Evolutionary conservation across 2,113 vertebrate genomes (phyloP), one percentile per base, ranked within the genome.

Genomic region (Ammodytes dubius): DNA sequence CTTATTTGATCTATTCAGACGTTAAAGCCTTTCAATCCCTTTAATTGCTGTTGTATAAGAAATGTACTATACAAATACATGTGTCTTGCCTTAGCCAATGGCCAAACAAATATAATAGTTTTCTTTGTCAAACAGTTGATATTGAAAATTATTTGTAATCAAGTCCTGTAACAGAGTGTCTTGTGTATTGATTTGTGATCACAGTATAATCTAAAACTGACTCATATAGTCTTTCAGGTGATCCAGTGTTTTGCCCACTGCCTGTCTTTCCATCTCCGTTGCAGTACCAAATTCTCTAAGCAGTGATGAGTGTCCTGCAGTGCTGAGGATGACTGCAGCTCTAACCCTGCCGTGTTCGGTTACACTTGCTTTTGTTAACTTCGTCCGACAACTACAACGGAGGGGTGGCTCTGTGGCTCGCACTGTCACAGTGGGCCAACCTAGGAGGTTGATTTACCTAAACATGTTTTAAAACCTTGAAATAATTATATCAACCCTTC

Each of bases 361-460:
- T 59, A 61, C 35, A 14, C 58, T 79, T 70, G 79, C 68, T 84
- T 40, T 35, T 3, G 64, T 54, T 82, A 57, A 87, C 87, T 74
- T 68, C 82, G 75, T 65, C n/a, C 54, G 81, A 64, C 13, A 52
- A 37, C 70, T 52, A 54, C 75, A 60, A 56, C 9, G 56, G 46
- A 46, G 53, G 50, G 45, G 60, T 15, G 63, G 46, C 65, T 77
- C 45, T n/a, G 64, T 14, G 64, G 56, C 53, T 13, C 14, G 39
- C 17, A 1, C 73, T 59, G 70, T 72, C 77, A 81, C 70, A 15
- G 68, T 27, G 49, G 66, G 49, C 37, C 13, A 9, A 68, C 11
- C n/a, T 5, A 17, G 14, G 35, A 52, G 65, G 49, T 37, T 47
- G 27, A 27, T 27, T 27, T 27, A 27, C 27, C 27, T 27, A 27